Conservation (phyloP, 2,797 vertebrate species). For the Pempheris klunzingeri region DNA sequence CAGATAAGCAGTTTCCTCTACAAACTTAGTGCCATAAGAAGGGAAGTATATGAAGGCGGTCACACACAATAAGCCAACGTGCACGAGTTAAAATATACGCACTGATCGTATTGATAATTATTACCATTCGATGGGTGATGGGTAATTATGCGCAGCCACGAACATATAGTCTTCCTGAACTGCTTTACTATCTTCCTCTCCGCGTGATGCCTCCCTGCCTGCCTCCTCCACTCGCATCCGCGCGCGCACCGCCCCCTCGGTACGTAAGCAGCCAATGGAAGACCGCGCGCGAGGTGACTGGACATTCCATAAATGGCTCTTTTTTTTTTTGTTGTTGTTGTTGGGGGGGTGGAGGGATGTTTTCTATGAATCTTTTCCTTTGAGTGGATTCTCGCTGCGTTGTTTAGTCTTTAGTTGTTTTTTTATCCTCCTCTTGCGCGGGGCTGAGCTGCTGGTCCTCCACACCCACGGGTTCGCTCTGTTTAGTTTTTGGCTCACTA, state of each 20-base stretch:
- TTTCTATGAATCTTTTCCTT: slow-evolving; percentile 72
- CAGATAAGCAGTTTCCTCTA: slow-evolving; percentile 10
- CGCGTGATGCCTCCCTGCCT: background rate
- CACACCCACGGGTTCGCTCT: slow-evolving; percentile 25
- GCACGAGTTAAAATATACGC: background rate
- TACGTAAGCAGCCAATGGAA: slow-evolving; percentile 96
- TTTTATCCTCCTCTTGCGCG: background rate
- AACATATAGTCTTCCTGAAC: slow-evolving; percentile 13
- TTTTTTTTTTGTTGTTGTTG: too few species aligned
- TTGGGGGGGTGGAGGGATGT: slow-evolving; percentile 82
- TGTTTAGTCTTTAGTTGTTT: slow-evolving; percentile 38
- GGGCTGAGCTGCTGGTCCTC: slow-evolving; percentile 9
- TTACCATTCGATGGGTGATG: background rate
- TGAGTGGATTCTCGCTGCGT: slow-evolving; percentile 73
- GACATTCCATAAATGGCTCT: slow-evolving; percentile 90
- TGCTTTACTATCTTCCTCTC: slow-evolving; percentile 20
- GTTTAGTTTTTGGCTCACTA: slow-evolving; percentile 28
- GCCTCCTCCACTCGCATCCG: slow-evolving; percentile 60
- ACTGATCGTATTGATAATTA: too few species aligned
- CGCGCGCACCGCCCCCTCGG: slow-evolving; percentile 65
- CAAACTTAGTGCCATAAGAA: slow-evolving; percentile 12
- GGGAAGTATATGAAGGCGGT: background rate
- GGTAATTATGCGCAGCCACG: slow-evolving; percentile 1
- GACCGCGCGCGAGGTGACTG: slow-evolving; percentile 87
- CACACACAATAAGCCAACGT: background rate